phyloP scores from a whole-genome alignment of 1,140 invertebrate genomes.

The Apocrypta bakeri region DNA sequence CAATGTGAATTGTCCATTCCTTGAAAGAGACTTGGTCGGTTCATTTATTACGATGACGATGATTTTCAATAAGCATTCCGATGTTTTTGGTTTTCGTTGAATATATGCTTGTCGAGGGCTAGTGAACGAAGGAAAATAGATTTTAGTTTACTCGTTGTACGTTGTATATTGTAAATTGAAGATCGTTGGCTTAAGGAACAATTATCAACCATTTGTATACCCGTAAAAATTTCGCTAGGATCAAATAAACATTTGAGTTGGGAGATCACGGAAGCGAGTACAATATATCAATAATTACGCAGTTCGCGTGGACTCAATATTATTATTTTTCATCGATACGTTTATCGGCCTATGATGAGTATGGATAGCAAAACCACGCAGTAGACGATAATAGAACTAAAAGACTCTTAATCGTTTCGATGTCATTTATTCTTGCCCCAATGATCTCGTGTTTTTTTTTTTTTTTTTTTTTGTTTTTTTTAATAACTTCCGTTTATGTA shows the following conservation, averaged over 20 bases:
- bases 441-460: neutral
- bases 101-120: neutral
- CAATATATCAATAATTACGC: neutral
- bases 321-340: neutral
- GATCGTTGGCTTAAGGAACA: too few relatives aligned
- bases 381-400: neutral
- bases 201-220: too few relatives aligned
- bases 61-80: too few relatives aligned
- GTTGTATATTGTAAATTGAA: neutral
- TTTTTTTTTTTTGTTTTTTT: neutral
- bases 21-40: neutral
- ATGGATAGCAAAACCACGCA: neutral
- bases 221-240: too few relatives aligned
- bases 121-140: neutral
- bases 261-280: too few relatives aligned
- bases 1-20: neutral
- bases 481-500: neutral
- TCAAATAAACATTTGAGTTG: too few relatives aligned
- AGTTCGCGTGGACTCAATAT: neutral
- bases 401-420: neutral
- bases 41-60: neutral
- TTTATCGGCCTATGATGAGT: slow-evolving; percentile 10
- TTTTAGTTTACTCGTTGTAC: neutral
- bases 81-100: neutral
- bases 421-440: neutral